phyloP scores from a whole-genome alignment of 2,113 vertebrate species.

The Paracanthobrama guichenoti region DNA sequence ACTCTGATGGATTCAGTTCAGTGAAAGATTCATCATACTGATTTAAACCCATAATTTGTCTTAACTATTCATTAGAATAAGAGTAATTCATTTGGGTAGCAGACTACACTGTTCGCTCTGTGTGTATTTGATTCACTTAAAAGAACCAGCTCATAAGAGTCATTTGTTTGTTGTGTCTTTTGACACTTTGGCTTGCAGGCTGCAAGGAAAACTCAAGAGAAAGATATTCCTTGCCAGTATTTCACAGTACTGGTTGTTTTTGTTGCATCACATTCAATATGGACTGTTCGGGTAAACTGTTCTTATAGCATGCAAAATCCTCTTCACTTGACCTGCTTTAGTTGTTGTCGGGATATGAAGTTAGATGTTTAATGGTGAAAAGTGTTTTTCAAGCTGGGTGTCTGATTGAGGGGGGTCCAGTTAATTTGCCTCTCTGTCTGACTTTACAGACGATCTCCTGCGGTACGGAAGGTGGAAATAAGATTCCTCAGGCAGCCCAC shows the following conservation, averaged over 20 bases:
- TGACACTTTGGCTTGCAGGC: not conserved
- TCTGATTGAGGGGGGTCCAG: not conserved
- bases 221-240: not conserved
- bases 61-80: not conserved
- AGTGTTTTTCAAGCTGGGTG: not conserved
- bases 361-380: not conserved
- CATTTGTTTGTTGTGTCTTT: slow-evolving; percentile 3
- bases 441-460: not conserved
- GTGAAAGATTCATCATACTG: not conserved
- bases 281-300: not conserved
- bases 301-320: not conserved
- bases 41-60: not conserved
- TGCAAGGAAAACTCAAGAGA: not conserved
- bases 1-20: not conserved
- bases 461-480: slow-evolving; percentile 20
- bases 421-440: slow-evolving; percentile 29
- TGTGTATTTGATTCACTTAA: not conserved
- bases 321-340: not conserved
- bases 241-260: not conserved
- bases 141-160: not conserved
- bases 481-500: slow-evolving; percentile 31
- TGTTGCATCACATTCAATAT: not conserved
- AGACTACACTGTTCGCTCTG: not conserved
- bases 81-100: not conserved
- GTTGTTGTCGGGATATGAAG: not conserved